These are phyloP conservation scores for Vultur gryphus DNA, from an alignment of 2,797 vertebrate species.

Conservation along the genomic window DNA sequence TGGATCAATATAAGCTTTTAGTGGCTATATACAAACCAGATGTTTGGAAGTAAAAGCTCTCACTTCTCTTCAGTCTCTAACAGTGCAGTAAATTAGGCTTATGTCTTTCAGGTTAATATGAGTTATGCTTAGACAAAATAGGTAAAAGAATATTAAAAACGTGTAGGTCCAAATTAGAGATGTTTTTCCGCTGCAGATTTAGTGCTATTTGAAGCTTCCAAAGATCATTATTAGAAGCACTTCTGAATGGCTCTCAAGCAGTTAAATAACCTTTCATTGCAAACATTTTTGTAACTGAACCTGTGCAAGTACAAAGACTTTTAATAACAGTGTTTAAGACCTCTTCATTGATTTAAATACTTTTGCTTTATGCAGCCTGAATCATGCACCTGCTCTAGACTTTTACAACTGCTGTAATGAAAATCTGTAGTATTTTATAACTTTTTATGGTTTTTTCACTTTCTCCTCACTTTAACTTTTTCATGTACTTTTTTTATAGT, in stretches of 20 bases:
- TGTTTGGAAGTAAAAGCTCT: not conserved
- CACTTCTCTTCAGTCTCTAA: not conserved
- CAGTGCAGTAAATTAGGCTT: not conserved
- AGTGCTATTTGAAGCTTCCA: not conserved
- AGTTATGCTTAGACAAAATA: not conserved
- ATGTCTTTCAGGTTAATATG: not conserved
- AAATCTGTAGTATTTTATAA: not conserved
- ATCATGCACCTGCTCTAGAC: not conserved
- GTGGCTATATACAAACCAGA: not conserved
- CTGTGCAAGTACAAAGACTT: not conserved
- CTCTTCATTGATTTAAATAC: not conserved
- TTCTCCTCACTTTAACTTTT: not conserved
- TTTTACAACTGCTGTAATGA: not conserved
- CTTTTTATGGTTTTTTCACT: not conserved
- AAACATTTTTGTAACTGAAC: slow-evolving; percentile 1
- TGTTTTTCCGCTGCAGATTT: not conserved
- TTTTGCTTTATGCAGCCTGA: not conserved
- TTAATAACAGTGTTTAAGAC: not conserved
- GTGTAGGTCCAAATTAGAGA: not conserved
- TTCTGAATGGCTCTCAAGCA: not conserved
- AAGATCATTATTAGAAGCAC: not conserved
- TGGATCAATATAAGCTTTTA: slow-evolving; percentile 9
- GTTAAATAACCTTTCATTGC: not conserved
- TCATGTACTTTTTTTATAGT: not conserved
- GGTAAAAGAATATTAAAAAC: not conserved